Percentiles rank a stretch among this genome's conserved stretches.
Evolutionary conservation across 2,113 vertebrate species (phyloP).

Genomic region (Melozone crissalis): DNA sequence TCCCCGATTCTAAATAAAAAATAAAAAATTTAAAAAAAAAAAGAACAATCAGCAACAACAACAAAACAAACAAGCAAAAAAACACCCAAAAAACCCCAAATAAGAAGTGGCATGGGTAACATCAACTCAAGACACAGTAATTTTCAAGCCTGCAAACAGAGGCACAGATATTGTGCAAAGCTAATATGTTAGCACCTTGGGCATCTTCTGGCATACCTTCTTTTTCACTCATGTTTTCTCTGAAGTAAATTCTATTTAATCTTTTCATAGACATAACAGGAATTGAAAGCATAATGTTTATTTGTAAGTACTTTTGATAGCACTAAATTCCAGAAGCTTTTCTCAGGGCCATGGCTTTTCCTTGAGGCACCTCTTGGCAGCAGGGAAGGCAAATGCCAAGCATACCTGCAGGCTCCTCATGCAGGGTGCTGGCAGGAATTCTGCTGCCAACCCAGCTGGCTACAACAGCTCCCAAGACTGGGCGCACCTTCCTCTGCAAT

Average conservation of each 20-base stretch:
- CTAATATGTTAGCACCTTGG: not conserved
- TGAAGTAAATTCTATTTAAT: not conserved
- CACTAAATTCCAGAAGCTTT: not conserved
- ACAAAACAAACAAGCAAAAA: not conserved
- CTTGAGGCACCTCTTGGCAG: not conserved
- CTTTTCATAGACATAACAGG: not conserved
- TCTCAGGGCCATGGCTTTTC: not conserved
- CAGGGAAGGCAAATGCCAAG: not conserved
- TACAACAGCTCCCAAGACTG: not conserved
- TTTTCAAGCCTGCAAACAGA: not conserved
- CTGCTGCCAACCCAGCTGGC: not conserved
- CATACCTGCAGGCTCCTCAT: not conserved
- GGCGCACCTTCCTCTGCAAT: not conserved
- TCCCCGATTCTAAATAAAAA: not conserved
- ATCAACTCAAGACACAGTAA: not conserved
- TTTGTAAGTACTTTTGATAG: not conserved
- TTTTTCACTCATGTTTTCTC: not conserved
- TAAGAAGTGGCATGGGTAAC: not conserved
- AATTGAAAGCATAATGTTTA: not conserved
- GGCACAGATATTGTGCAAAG: not conserved
- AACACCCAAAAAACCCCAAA: accelerated
- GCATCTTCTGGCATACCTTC: not conserved
- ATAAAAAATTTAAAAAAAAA: too few relatives aligned
- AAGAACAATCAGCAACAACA: not conserved
- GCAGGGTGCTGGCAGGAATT: not conserved